Evolutionary conservation across 2,888 invertebrate species (phyloP), one percentile per base, ranked within the genome.

Genomic region (Rotaria macrura): DNA sequence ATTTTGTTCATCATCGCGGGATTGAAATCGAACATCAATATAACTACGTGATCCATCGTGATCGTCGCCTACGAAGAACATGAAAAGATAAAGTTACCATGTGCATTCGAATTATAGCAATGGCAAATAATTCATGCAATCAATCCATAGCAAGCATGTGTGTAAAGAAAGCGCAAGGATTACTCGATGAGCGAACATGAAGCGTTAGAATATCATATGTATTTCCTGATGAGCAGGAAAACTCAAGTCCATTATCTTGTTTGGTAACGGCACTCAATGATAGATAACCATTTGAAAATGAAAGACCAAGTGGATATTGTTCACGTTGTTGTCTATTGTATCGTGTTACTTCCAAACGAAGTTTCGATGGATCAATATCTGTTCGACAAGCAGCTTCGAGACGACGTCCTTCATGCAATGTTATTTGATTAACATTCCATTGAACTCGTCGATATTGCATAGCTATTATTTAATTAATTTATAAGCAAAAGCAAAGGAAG

Each of bases 171-270:
- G 40, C 34, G 0, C 40, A 79, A 79, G 79, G 43, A n/a, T 79
- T 79, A 43, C 79, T 43, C n/a, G 43, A 43, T n/a, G 79, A 79
- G 25, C 79, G 25, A 79, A 79, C 79, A n/a, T 38, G 20, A 12
- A 79, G 25, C 23, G 2, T n/a, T 79, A 79, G 17, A 43, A 43
- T 43, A 43, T 79, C 79, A 43, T 25, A 43, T n/a, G 25, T 25
- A n/a, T 40, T 23, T 79, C 43, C 79, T 25, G 43, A 79, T 79
- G 79, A 79, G 14, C 79, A 79, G 5, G n/a, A 25, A 43, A 79
- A 79, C 34, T 79, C 79, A n/a, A 79, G 43, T 14, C 79, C 79
- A n/a, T 79, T n/a, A 43, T 79, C 79, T 79, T 79, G 79, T 79
- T 43, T 79, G 12, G 43, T 43, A 12, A 79, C 79, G n/a, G 79